Percentiles rank a stretch among this genome's conserved stretches.
Evolutionary conservation across 2,888 invertebrate genomes (phyloP).

Genomic region (Aleiodes alternator): DNA sequence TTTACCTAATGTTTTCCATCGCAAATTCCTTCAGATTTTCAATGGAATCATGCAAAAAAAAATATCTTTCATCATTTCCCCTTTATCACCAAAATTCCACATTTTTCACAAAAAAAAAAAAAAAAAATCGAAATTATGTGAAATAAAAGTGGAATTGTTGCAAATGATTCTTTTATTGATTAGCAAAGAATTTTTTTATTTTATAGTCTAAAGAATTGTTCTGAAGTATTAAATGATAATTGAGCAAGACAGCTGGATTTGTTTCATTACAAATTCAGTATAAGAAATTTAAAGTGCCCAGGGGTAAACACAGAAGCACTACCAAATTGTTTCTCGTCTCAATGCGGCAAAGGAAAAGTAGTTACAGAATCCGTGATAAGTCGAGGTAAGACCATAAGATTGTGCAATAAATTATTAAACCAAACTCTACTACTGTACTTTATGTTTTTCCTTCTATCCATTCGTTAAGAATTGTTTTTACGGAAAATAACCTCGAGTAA

Average conservation of each 20-base stretch:
- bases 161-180: too few species aligned
- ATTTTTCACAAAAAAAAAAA: too few species aligned
- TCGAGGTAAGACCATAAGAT: conserved; percentile 40
- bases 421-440: not conserved
- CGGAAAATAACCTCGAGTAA: not conserved
- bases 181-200: too few species aligned
- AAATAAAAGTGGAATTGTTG: too few species aligned
- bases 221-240: conserved; percentile 1
- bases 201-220: too few species aligned
- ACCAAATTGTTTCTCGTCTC: conserved; percentile 14
- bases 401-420: conserved; percentile 44
- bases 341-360: conserved; percentile 15
- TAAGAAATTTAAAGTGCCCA: conserved; percentile 24
- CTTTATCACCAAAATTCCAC: too few species aligned
- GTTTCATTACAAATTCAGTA: conserved; percentile 1
- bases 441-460: conserved; percentile 5
- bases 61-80: too few species aligned
- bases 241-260: conserved; percentile 12
- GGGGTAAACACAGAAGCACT: not conserved
- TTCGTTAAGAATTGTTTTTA: not conserved
- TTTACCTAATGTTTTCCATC: too few species aligned
- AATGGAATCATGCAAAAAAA: too few species aligned
- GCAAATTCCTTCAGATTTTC: too few species aligned
- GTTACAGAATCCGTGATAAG: conserved; percentile 17
- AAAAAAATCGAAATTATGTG: too few species aligned